Evolutionary conservation across 2,797 vertebrate genomes (phyloP).

Genomic region (Cryptoprocta ferox): DNA sequence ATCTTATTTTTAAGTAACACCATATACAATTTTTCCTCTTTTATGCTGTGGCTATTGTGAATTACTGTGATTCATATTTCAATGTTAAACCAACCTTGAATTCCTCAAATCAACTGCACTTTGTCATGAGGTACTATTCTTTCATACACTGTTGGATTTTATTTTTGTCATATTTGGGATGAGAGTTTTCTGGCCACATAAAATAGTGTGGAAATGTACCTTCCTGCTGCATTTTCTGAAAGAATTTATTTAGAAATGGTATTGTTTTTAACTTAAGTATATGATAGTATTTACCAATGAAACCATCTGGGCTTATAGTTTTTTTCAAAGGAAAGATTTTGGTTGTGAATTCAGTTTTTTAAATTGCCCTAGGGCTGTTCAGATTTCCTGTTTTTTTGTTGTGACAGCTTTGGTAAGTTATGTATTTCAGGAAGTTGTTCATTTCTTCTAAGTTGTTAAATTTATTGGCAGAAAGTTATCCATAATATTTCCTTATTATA

Average conservation of each 20-base stretch:
- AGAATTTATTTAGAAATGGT: neutral
- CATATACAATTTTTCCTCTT: neutral
- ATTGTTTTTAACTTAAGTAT: neutral
- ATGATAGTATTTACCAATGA: conserved; percentile 29
- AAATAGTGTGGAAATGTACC: neutral
- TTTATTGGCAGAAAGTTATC: neutral
- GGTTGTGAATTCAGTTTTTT: conserved; percentile 38
- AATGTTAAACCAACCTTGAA: conserved; percentile 37
- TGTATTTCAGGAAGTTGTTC: neutral
- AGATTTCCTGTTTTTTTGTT: neutral
- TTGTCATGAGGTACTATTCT: neutral
- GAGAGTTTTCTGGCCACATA: neutral
- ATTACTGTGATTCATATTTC: neutral
- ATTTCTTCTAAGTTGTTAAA: neutral
- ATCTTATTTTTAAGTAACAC: conserved; percentile 34
- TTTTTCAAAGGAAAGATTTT: conserved; percentile 46
- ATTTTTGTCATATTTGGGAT: neutral
- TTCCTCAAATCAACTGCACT: neutral
- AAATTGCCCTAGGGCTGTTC: neutral
- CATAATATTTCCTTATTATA: neutral
- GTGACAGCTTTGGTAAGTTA: neutral
- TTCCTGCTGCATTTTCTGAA: neutral
- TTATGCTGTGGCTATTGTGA: neutral
- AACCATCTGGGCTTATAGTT: neutral
- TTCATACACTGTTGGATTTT: neutral